Base-by-base conservation (phyloP, 2,888 invertebrate genomes). In the Fragum sueziense region DNA sequence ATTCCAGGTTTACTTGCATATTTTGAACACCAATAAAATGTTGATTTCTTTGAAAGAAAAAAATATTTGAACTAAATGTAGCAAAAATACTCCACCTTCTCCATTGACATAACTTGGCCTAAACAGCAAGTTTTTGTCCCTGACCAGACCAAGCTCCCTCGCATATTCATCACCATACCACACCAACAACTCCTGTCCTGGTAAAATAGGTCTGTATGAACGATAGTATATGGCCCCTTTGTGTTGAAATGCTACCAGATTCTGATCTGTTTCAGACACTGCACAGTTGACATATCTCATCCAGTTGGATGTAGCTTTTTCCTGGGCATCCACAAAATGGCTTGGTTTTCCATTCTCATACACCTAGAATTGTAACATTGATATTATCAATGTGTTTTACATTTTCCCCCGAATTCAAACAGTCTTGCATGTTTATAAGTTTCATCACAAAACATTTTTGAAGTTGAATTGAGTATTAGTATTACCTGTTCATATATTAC, bases 261-360 rank as follows among this genome's bases (percentile, higher is more conserved):
- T 95, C 86, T 95, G 95, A 84, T 95, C 95, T 27, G 83, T 79
- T 84, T 93, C 93, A 80, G 93, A 92, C 4, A 94, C 87, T 3
- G 95, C 93, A 91, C 95, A 95, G 90, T 95, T 95, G 3, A 95
- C 94, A 84, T 93, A 95, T 11, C 95, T 93, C 94, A 95, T 93
- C 95, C 95, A 95, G 89, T 95, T 95, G 6, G 95, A 94, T 14
- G 86, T 88, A 41, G 90, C 85, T 3, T 92, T 86, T 73, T 95
- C 92, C 0, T 84, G 88, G 0, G 94, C 95, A 89, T 95, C 94
- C 17, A 95, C 88, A 85, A 88, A 93, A 76, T 90, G 88, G 61
- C 82, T 83, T 11, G 87, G 79, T 52, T 81, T 84, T 20, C 89
- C 87, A 57, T 80, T 74, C 29, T 54, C 37, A 65, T 80, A 74